These are phyloP conservation scores for Pteropus alecto DNA, from an alignment of 2,113 vertebrate species.

Conservation along the genomic window DNA sequence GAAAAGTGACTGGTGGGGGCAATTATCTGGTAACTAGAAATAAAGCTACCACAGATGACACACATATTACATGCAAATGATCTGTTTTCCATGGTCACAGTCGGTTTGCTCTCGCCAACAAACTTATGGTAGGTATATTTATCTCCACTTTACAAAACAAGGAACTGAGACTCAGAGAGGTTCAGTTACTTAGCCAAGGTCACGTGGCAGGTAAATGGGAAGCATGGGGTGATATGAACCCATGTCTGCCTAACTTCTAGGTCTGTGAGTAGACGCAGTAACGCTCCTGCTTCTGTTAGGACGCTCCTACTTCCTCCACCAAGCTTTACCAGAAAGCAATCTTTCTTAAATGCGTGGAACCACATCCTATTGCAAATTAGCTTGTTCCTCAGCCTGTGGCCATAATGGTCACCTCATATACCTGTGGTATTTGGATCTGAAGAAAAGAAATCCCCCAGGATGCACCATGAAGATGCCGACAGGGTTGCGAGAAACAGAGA, in stretches of 20 bases:
- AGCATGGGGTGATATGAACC: not conserved
- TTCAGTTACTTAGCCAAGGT: conserved; percentile 5
- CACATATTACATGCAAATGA: not conserved
- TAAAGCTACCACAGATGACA: not conserved
- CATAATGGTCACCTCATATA: not conserved
- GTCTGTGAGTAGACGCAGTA: not conserved
- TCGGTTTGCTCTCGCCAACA: not conserved
- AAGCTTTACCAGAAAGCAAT: not conserved
- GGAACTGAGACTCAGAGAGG: not conserved
- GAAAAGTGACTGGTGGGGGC: no score
- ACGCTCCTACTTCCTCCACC: not conserved
- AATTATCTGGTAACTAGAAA: not conserved
- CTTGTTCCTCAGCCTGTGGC: not conserved
- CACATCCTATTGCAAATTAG: not conserved
- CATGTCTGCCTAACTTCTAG: not conserved
- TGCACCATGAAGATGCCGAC: not conserved
- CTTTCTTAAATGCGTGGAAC: not conserved
- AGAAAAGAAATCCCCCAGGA: not conserved
- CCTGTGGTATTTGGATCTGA: not conserved
- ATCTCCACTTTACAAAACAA: no score
- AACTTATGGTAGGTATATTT: not conserved
- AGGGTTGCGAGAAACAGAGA: not conserved
- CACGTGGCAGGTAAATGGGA: not conserved
- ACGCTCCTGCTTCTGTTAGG: not conserved
- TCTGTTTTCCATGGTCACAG: not conserved